A percentile compares a stretch with the other conserved stretches of the same genome.
phyloP scores from a whole-genome alignment of 1,140 invertebrate species.

The Oedothorax gibbosus region DNA sequence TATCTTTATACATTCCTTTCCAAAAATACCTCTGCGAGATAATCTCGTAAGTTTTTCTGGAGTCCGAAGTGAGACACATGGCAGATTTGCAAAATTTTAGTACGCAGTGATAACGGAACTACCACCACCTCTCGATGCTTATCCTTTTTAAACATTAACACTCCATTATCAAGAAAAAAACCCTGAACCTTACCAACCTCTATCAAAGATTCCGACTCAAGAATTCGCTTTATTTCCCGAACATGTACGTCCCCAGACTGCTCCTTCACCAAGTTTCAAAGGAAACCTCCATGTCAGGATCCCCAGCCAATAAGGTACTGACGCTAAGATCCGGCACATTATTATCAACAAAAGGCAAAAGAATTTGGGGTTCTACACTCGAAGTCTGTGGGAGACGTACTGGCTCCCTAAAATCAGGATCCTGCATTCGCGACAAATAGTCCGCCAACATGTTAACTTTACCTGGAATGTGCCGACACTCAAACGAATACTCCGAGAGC shows the following conservation, averaged over 20 bases:
- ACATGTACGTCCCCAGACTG: not conserved
- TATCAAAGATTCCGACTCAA: not conserved
- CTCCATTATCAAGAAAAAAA: not conserved
- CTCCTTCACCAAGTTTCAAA: not conserved
- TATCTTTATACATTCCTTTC: constrained; percentile 3
- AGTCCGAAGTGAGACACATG: not conserved
- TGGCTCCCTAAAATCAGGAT: too few relatives aligned
- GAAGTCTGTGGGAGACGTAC: too few relatives aligned
- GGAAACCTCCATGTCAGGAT: too few relatives aligned
- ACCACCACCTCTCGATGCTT: not conserved
- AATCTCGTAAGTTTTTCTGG: not conserved
- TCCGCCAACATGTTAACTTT: too few relatives aligned
- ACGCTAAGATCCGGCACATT: too few relatives aligned
- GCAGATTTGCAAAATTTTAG: not conserved
- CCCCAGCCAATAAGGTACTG: too few relatives aligned
- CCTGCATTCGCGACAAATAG: too few relatives aligned
- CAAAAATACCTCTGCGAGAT: not conserved
- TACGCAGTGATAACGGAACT: not conserved
- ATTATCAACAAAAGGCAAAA: too few relatives aligned
- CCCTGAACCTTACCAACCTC: not conserved
- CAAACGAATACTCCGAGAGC: too few relatives aligned
- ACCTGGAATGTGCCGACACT: too few relatives aligned
- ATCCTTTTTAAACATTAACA: not conserved
- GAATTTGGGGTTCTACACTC: too few relatives aligned
- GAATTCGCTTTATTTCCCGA: not conserved